Evolutionary conservation across 1,140 invertebrate genomes (phyloP).

Genomic region (Ceratitis capitata): DNA sequence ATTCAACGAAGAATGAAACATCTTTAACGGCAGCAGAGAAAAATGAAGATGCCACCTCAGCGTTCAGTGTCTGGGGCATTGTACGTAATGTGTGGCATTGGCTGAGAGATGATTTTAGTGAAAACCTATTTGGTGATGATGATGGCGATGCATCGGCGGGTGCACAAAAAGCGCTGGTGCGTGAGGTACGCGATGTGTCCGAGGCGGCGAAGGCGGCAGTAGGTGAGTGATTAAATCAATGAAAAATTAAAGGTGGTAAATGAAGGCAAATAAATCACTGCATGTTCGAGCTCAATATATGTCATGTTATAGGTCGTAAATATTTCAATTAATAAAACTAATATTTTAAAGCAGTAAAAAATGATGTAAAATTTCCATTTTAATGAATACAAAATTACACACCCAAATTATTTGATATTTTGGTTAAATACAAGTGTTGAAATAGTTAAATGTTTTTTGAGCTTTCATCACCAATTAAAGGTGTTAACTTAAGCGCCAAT

Average conservation of each 20-base stretch:
- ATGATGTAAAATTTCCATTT: too few relatives aligned
- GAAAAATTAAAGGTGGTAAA: neutral
- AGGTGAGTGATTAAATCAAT: neutral
- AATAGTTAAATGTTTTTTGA: too few relatives aligned
- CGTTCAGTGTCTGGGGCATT: constrained; percentile 61
- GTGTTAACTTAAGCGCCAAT: too few relatives aligned
- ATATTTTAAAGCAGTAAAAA: too few relatives aligned
- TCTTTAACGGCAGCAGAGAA: constrained; percentile 40
- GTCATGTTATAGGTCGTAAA: too few relatives aligned
- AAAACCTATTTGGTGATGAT: constrained; percentile 59
- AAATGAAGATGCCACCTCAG: constrained; percentile 46
- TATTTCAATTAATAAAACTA: too few relatives aligned
- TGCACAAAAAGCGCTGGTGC: neutral
- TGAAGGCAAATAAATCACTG: too few relatives aligned
- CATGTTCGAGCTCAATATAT: too few relatives aligned
- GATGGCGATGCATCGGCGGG: constrained; percentile 49
- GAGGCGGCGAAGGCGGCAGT: neutral
- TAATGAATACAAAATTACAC: too few relatives aligned
- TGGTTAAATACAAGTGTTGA: too few relatives aligned
- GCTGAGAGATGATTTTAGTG: constrained; percentile 59
- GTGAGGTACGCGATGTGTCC: neutral
- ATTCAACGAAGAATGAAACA: constrained; percentile 52
- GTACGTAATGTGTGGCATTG: constrained; percentile 57
- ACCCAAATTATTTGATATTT: too few relatives aligned
- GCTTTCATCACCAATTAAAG: too few relatives aligned